A percentile compares a stretch with the other conserved stretches of the same genome.
phyloP scores from a whole-genome alignment of 1,140 invertebrate genomes.

The Solenopsis fugax region DNA sequence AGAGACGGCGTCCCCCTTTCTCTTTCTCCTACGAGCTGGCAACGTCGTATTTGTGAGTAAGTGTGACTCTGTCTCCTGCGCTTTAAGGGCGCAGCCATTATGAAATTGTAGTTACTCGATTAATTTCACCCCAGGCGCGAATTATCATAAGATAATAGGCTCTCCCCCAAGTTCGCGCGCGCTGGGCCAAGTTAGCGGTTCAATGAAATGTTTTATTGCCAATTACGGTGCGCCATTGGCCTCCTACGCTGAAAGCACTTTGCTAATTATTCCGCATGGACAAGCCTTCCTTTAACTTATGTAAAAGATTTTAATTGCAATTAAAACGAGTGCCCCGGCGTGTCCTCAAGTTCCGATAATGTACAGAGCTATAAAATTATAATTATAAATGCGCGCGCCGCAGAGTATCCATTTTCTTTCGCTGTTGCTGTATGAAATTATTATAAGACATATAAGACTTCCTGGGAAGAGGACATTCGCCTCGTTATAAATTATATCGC shows the following conservation, averaged over 20 bases:
- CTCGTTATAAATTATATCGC: background rate
- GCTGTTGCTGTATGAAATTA: background rate
- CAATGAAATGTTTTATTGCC: constrained; percentile 72
- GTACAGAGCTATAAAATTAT: background rate
- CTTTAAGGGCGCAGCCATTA: constrained; percentile 79
- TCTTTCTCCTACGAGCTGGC: constrained; percentile 46
- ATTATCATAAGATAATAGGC: constrained; percentile 83
- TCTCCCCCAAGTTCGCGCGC: constrained; percentile 52
- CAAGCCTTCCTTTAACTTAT: constrained; percentile 45
- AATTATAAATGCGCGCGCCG: background rate
- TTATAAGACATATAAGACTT: background rate
- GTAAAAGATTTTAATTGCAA: constrained; percentile 62
- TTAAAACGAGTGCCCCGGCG: constrained; percentile 11
- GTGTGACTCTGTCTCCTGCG: constrained; percentile 31
- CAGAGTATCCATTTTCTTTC: background rate
- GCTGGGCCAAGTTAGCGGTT: constrained; percentile 56
- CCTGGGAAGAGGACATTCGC: background rate
- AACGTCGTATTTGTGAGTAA: constrained; percentile 55
- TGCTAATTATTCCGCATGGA: constrained; percentile 65
- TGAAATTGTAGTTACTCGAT: constrained; percentile 86
- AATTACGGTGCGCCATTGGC: constrained; percentile 59
- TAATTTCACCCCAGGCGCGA: constrained; percentile 82
- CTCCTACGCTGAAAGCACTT: constrained; percentile 65
- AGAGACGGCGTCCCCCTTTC: constrained; percentile 61
- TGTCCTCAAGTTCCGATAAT: background rate